phyloP scores from a whole-genome alignment of 2,888 invertebrate genomes.

The Alitta virens region DNA sequence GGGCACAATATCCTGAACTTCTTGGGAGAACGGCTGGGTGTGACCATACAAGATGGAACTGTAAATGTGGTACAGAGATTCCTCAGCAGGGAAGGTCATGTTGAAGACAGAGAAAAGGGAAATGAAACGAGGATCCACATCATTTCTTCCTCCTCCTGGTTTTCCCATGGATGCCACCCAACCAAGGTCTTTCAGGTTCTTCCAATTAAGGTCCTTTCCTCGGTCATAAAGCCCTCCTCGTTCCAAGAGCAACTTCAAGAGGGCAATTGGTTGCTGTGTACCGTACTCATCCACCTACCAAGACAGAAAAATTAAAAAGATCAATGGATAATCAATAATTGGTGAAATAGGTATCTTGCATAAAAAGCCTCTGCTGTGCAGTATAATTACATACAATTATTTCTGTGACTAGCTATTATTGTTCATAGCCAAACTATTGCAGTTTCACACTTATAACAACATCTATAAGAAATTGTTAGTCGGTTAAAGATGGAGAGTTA shows the following conservation, averaged over 20 bases:
- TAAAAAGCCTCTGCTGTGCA: no score
- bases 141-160: constrained; percentile 85
- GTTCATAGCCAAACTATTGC: no score
- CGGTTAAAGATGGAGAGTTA: no score
- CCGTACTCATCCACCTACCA: constrained; percentile 74
- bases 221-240: constrained; percentile 85
- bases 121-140: constrained; percentile 81
- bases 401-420: no score
- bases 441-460: no score
- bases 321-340: no score
- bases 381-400: no score
- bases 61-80: constrained; percentile 78
- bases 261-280: constrained; percentile 89
- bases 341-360: no score
- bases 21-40: constrained; percentile 68
- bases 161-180: constrained; percentile 59
- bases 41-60: constrained; percentile 79
- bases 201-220: constrained; percentile 87
- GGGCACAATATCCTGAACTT: constrained; percentile 67
- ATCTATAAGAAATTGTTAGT: no score
- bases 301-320: not conserved
- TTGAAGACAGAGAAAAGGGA: constrained; percentile 87
- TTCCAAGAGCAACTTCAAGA: constrained; percentile 86
- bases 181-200: constrained; percentile 69
- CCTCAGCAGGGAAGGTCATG: constrained; percentile 78